Percentiles rank a stretch among this genome's conserved stretches.
Conservation (phyloP, 2,888 invertebrate genomes). For the Drosophila conformis region DNA sequence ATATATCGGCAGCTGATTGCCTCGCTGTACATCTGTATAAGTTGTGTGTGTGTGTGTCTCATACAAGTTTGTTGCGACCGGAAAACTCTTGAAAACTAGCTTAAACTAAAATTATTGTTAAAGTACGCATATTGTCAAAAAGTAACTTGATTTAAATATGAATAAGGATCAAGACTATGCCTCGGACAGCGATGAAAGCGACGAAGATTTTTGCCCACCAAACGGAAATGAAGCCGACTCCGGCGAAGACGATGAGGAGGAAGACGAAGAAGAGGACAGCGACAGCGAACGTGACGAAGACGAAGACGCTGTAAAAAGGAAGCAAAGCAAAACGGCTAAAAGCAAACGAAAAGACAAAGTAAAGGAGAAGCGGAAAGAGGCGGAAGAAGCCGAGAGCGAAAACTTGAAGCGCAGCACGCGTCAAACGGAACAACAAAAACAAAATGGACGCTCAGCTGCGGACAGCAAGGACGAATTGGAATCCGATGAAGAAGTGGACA, state of each 20-base stretch:
- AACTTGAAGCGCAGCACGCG: constrained; percentile 61
- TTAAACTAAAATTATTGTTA: neutral
- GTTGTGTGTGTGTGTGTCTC: constrained; percentile 5
- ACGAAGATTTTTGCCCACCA: constrained; percentile 91
- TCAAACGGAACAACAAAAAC: constrained; percentile 39
- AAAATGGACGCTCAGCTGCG: constrained; percentile 41
- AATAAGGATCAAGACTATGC: constrained; percentile 85
- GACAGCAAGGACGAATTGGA: constrained; percentile 78
- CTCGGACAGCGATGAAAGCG: constrained; percentile 91
- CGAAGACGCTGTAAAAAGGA: constrained; percentile 18
- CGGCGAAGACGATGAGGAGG: constrained; percentile 41
- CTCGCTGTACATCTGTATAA: neutral
- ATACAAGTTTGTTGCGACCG: constrained; percentile 20
- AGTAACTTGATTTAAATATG: constrained; percentile 51
- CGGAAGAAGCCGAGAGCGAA: neutral
- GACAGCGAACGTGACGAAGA: constrained; percentile 32
- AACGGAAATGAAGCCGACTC: constrained; percentile 84
- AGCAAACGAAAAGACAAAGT: constrained; percentile 31
- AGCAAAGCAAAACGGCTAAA: constrained; percentile 30
- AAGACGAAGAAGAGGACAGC: constrained; percentile 34
- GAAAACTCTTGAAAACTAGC: constrained; percentile 13
- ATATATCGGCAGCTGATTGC: constrained; percentile 33
- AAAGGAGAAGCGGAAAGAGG: constrained; percentile 17
- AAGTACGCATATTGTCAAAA: neutral
- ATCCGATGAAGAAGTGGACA: constrained; percentile 87